Evolutionary conservation across 2,888 invertebrate species (phyloP).

Genomic region (Amblyjoppa fuscipennis): DNA sequence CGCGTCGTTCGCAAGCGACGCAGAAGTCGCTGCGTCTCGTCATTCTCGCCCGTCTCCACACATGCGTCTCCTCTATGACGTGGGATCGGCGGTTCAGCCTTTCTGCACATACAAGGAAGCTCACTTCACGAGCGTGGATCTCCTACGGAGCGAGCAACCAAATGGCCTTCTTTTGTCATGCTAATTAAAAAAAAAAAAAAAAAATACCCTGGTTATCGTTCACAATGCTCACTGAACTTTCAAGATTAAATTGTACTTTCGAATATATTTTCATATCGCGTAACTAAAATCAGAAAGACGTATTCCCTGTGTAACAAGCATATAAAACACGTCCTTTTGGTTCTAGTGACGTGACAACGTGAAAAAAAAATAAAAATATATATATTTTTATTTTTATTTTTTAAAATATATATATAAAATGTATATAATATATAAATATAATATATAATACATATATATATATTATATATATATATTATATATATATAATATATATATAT

Average conservation of each 20-base stretch:
- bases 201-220: neutral
- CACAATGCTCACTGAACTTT: neutral
- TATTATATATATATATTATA: too few species aligned
- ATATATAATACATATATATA: too few species aligned
- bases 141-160: neutral
- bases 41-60: neutral
- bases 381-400: neutral
- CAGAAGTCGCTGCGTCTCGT: slow-evolving; percentile 8
- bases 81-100: neutral
- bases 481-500: too few species aligned
- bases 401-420: neutral
- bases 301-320: too few species aligned
- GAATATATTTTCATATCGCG: neutral
- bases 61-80: neutral
- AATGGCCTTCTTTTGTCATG: slow-evolving; percentile 11
- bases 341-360: too few species aligned
- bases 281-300: too few species aligned
- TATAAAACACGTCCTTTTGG: too few species aligned
- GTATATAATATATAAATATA: too few species aligned
- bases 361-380: too few species aligned
- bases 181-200: neutral
- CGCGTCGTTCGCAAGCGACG: slow-evolving; percentile 25
- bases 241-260: neutral
- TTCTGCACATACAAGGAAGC: neutral
- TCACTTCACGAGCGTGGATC: neutral